Base-by-base conservation (phyloP, 2,797 vertebrate genomes). In the Peromyscus nudipes region DNA sequence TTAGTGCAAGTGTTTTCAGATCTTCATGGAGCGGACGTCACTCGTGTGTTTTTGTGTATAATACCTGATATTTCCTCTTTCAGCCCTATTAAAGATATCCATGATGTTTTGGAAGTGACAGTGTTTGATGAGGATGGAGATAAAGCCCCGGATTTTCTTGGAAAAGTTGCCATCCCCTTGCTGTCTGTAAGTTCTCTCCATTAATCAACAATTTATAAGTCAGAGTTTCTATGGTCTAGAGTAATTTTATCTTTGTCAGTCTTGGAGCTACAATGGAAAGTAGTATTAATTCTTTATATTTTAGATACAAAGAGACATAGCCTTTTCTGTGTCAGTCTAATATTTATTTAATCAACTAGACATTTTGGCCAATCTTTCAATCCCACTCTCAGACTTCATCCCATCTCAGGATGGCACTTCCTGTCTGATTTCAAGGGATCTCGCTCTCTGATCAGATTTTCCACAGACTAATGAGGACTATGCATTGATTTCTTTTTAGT, bases 81-180 rank as follows among this genome's bases (percentile, higher is more conserved):
- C 97, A 99, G 99, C 93, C 99, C 99, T 57, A 98, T 99, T 98
- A 99, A 99, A 98, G 99, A 99, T 97, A 99, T 99, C 96, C 99
- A 99, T 3, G 99, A 99, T 79, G 99, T 99, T 89, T 92, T 99
- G 25, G 99, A 99, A 98, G 98, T 99, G 97, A 99, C 99, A 23
- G 99, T 99, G 64, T 98, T 99, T 92, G 99, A 99, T 97, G 99
- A 99, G 98, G 99, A 99, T 97, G 99, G 99, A 98, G 99, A 99
- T 98, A 99, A 99, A 98, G 98, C 99, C 6, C 99, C 99, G 9
- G 99, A 99, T 96, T 99, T 99, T 98, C 98, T 99, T 97, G 99
- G 99, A 69, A 99, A 99, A 99, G 99, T 99, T 92, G 99, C 99
- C 43, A 99, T 99, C 97, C 99, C 99, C 57, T 98, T 99, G 98